Conservation (phyloP, 2,113 vertebrate species). For the Sphaerodactylus townsendi region DNA sequence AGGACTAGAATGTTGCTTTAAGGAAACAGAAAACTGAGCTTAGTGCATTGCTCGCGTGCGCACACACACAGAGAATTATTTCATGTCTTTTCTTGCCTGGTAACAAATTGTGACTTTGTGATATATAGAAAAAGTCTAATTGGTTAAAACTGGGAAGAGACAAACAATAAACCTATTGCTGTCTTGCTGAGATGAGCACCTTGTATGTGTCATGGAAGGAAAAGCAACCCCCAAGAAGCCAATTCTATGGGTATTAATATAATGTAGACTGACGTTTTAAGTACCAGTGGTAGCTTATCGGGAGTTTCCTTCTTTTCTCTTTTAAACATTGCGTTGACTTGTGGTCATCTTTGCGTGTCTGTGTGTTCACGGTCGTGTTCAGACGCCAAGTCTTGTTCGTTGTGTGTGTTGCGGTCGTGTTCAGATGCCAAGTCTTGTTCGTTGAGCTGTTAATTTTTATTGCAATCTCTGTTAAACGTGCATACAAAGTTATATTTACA, state of each 20-base stretch:
- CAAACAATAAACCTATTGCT: neutral
- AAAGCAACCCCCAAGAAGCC: neutral
- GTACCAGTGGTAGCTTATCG: neutral
- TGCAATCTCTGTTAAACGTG: neutral
- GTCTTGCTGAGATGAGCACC: no score
- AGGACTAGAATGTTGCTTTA: neutral
- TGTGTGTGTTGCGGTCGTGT: no score
- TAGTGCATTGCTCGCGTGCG: neutral
- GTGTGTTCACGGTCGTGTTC: no score
- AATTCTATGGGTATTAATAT: neutral
- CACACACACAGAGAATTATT: neutral
- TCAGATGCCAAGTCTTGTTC: neutral
- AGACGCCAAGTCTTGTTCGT: neutral
- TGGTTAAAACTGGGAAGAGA: neutral
- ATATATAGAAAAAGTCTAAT: neutral
- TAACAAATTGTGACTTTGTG: neutral
- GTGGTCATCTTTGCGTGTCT: neutral
- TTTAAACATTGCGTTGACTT: neutral
- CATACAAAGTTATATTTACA: no score
- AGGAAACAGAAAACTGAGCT: neutral
- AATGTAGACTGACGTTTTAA: neutral
- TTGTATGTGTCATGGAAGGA: no score
- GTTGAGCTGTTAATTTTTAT: neutral
- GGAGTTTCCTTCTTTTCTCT: neutral
- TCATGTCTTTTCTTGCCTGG: no score